Base-by-base conservation (phyloP, 2,113 vertebrate species). In the Bufo bufo region DNA sequence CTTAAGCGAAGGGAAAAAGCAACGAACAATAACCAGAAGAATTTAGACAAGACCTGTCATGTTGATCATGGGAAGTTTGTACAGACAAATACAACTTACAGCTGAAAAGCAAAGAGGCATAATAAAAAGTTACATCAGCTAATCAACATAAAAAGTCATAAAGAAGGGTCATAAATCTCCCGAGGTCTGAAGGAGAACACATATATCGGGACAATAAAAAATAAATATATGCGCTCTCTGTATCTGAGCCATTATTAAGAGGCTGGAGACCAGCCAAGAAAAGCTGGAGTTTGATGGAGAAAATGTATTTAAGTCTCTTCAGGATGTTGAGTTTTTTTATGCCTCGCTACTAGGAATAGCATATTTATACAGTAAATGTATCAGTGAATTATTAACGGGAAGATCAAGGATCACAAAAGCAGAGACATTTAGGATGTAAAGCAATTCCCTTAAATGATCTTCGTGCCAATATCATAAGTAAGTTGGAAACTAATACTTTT, bases 91-190 rank as follows among this genome's bases (percentile, higher is more conserved):
- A 45, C 63, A 52, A 69, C 59, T 43, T 50, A 23, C 12, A 33
- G 17, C n/a, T 87, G 63, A 69, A 71, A 47, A 13, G 72, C 45
- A 75, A 54, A 43, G 19, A 52, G 54, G 85, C 16, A 20, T 86
- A 52, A 79, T 86, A 87, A 87, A 87, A 56, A 80, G 49, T 80
- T 86, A 78, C 49, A 87, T 87, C 85, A 87, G 85, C 58, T 87
- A 80, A 87, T 87, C 85, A 87, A 45, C 85, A 87, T 87, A 80
- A 87, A 87, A 87, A 80, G 61, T 81, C 75, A 87, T 87, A 79
- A 80, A 56, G 49, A 80, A 80, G n/a, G 16, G 10, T 17, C 50
- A 58, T 87, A 87, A 87, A 87, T 87, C 85, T 87, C 61, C 47
- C 9, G 17, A 4, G 50, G 33, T 20, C 23, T 61, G 50, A 65